Evolutionary conservation across 2,888 invertebrate species (phyloP), one percentile per base, ranked within the genome.

Genomic region (Luperina testacea): DNA sequence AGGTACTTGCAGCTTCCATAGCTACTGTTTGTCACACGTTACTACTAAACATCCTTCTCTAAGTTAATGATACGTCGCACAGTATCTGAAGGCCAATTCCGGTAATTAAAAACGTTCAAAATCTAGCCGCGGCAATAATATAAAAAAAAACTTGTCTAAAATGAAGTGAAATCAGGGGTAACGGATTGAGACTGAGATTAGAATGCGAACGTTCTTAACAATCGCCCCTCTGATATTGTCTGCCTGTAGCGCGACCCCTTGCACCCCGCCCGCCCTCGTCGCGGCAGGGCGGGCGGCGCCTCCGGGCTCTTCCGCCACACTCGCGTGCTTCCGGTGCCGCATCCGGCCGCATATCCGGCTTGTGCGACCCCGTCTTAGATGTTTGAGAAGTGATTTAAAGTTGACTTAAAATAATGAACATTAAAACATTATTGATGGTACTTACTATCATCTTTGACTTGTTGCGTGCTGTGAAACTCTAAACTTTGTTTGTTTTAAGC

Each of bases 301-400:
- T 80, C 72, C 76, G 45, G 78, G 78, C 84, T 85, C 85, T 83
- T 84, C 77, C 90, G 90, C 85, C 94, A 86, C 89, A 94, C 93
- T 95, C 91, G 92, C 87, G 85, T 87, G 94, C 91, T 96, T 96
- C 96, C 96, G 96, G 95, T 93, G 90, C 80, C 91, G 92, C 92
- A 94, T 95, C 95, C 95, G 95, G 92, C 90, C 95, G 95, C 92
- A 93, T 91, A 92, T 94, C 94, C 94, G 94, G 93, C 86, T 85
- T 83, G 77, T 77, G 75, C 71, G 64, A 78, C 57, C 42, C 7
- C 42, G 20, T 53, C 59, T 77, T 61, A 32, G 32, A 67, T 67
- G 59, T 82, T 70, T 38, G 27, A 42, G 6, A 48, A 73, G 59
- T 24, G 24, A 15, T 57, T 32, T 45, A 20, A 67, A 45, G 15